phyloP scores from a whole-genome alignment of 2,888 invertebrate genomes.

The Ophonus ardosiacus region DNA sequence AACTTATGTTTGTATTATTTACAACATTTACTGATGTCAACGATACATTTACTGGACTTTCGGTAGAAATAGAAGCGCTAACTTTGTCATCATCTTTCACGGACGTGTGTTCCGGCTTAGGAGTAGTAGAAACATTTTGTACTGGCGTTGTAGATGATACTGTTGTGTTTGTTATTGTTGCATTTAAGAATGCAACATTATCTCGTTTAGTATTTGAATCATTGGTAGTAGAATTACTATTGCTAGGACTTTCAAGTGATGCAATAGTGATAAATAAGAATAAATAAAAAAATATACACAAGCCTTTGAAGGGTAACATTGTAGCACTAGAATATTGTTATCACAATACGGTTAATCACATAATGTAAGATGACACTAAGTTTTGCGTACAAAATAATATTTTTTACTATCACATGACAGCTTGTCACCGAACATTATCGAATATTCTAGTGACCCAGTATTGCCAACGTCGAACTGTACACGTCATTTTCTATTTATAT shows the following conservation, averaged over 20 bases:
- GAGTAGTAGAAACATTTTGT: conserved; percentile 47
- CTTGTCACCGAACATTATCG: conserved; percentile 59
- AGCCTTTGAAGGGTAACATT: conserved; percentile 61
- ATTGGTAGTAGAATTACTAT: conserved; percentile 46
- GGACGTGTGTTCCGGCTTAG: conserved; percentile 44
- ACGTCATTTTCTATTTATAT: conserved; percentile 37
- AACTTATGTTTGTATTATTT: conserved; percentile 73
- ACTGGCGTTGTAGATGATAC: conserved; percentile 54
- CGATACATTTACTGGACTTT: conserved; percentile 47
- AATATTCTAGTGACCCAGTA: conserved; percentile 56
- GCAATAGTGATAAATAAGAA: conserved; percentile 56
- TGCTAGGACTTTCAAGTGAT: conserved; percentile 49
- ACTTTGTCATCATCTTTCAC: conserved; percentile 20
- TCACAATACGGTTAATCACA: conserved; percentile 60
- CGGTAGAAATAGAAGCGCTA: conserved; percentile 44
- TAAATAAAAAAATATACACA: conserved; percentile 59
- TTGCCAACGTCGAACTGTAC: conserved; percentile 27
- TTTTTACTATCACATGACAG: conserved; percentile 62
- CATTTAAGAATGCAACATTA: conserved; percentile 53
- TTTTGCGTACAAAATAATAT: conserved; percentile 44
- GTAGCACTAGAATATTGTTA: conserved; percentile 57
- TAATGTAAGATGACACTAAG: conserved; percentile 58
- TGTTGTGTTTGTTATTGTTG: conserved; percentile 29
- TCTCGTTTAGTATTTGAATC: conserved; percentile 36
- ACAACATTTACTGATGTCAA: conserved; percentile 67